A percentile compares a stretch with the other conserved stretches of the same genome.
These are phyloP conservation scores for Actenoides hombroni DNA, from an alignment of 2,113 vertebrate genomes.

Conservation along the genomic window DNA sequence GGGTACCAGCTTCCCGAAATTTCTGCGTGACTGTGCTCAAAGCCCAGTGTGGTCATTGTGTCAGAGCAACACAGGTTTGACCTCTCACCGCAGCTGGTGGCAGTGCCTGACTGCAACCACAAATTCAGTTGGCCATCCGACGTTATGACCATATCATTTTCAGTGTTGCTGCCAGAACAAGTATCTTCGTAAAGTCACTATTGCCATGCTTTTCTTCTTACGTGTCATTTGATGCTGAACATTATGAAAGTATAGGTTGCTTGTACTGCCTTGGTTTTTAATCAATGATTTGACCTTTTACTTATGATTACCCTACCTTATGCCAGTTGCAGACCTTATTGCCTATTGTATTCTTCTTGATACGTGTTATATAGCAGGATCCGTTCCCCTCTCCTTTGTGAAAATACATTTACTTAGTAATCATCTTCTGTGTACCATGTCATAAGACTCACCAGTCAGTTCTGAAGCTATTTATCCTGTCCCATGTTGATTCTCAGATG, in stretches of 20 bases:
- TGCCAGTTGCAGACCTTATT: neutral
- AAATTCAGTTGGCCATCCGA: neutral
- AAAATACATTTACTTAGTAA: neutral
- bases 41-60: accelerated
- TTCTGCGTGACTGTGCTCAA: neutral
- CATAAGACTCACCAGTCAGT: neutral
- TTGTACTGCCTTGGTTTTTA: neutral
- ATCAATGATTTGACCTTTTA: neutral
- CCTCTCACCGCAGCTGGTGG: neutral
- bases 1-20: neutral
- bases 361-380: neutral
- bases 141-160: neutral
- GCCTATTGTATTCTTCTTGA: neutral
- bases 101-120: neutral
- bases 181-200: neutral
- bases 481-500: neutral
- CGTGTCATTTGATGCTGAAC: neutral
- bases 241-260: neutral
- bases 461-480: neutral
- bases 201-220: neutral
- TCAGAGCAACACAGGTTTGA: neutral
- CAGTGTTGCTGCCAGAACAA: neutral
- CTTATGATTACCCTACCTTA: neutral
- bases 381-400: neutral
- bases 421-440: neutral